A percentile compares a stretch with the other conserved stretches of the same genome.
Conservation (phyloP, 64 coral and sea anemone genomes). For the Dendronephthya gigantea region DNA sequence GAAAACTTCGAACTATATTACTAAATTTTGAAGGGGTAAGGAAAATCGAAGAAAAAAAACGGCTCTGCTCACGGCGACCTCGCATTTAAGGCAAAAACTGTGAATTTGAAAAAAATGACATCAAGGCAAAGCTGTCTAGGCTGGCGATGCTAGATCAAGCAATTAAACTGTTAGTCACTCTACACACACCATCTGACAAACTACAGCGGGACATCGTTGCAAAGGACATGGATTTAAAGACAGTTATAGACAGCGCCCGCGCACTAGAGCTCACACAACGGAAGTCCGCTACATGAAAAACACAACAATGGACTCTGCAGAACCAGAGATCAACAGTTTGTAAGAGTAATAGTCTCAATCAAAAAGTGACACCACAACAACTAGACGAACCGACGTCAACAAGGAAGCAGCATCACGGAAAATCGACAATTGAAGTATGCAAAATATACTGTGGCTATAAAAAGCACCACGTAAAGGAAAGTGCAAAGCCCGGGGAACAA, state of each 20-base stretch:
- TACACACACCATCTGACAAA: not conserved
- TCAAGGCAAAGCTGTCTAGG: too few relatives aligned
- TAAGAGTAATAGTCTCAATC: not conserved
- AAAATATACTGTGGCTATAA: not conserved
- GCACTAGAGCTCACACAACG: not conserved
- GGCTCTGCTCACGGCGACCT: not conserved
- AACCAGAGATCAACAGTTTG: not conserved
- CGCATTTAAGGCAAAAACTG: not conserved
- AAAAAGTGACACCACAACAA: not conserved
- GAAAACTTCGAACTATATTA: slow-evolving; percentile 1
- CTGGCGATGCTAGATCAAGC: not conserved
- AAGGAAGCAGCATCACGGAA: not conserved
- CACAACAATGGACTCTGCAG: not conserved
- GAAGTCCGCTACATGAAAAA: not conserved
- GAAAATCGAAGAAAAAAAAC: not conserved
- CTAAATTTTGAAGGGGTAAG: slow-evolving; percentile 3
- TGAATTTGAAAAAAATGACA: slow-evolving; percentile 1
- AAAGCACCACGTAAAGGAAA: not conserved
- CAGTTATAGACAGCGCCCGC: not conserved
- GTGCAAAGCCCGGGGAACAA: not conserved
- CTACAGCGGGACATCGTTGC: not conserved
- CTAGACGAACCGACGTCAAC: not conserved
- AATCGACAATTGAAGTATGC: not conserved
- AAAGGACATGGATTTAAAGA: not conserved
- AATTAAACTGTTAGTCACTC: not conserved